These are phyloP conservation scores for Triops longicaudatus DNA, from an alignment of 1,140 invertebrate genomes.

Conservation along the genomic window DNA sequence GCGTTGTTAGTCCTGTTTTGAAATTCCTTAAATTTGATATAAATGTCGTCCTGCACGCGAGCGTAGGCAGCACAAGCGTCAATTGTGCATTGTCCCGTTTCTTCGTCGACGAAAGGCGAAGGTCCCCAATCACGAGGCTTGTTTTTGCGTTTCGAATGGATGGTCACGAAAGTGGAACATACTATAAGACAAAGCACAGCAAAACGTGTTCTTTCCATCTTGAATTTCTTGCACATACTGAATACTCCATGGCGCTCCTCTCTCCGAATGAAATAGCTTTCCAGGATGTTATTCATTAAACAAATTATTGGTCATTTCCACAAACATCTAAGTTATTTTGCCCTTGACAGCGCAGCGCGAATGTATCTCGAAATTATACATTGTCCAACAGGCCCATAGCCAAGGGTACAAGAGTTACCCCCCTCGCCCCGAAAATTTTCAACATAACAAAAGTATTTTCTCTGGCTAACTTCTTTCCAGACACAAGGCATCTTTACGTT, in stretches of 20 bases:
- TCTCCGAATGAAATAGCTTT: neutral
- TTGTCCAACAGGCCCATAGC: no score
- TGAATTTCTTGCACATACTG: neutral
- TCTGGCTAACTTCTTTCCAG: no score
- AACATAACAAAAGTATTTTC: no score
- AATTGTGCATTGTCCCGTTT: constrained; percentile 25
- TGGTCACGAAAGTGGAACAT: neutral
- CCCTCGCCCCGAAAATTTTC: no score
- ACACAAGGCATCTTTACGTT: no score
- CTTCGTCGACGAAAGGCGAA: constrained; percentile 28
- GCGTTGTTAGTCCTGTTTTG: neutral
- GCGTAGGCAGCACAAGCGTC: constrained; percentile 26
- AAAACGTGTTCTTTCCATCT: neutral
- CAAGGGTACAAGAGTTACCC: no score
- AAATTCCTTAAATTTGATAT: constrained; percentile 18
- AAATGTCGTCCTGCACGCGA: constrained; percentile 26
- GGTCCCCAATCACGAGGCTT: constrained; percentile 22
- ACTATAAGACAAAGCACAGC: neutral
- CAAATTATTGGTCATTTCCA: neutral
- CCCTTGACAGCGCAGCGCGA: neutral
- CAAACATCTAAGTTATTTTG: neutral
- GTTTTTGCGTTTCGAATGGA: constrained; percentile 11
- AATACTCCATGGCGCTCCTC: neutral
- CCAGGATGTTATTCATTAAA: neutral
- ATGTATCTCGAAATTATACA: no score